phyloP scores from a whole-genome alignment of 2,113 vertebrate genomes.

The Siniperca knerii region DNA sequence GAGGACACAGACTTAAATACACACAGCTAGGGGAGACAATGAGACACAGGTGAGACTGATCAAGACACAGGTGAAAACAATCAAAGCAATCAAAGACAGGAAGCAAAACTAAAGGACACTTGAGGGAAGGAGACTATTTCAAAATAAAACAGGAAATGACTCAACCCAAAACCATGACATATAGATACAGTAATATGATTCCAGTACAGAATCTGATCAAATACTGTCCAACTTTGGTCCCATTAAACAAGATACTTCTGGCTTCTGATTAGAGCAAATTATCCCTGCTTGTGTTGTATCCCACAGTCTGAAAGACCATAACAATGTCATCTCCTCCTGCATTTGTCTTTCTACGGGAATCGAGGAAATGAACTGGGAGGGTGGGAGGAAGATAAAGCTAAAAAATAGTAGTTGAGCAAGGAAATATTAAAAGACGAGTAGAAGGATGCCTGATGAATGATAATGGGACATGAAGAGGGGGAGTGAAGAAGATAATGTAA shows the following conservation, averaged over 20 bases:
- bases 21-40: too few species aligned
- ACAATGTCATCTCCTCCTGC: slow-evolving; percentile 43
- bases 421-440: slow-evolving; percentile 49
- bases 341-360: slow-evolving; percentile 25
- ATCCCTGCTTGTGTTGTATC: slow-evolving; percentile 28
- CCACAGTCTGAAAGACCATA: slow-evolving; percentile 27
- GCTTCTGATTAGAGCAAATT: slow-evolving; percentile 21
- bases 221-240: neutral
- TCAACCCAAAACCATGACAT: too few species aligned
- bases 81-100: too few species aligned
- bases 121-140: too few species aligned
- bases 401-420: slow-evolving; percentile 37
- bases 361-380: neutral
- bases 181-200: neutral
- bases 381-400: slow-evolving; percentile 24
- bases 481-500: slow-evolving; percentile 61
- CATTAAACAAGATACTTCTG: slow-evolving; percentile 11
- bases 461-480: slow-evolving; percentile 55
- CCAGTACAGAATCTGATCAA: neutral
- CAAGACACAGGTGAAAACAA: too few species aligned
- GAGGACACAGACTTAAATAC: too few species aligned
- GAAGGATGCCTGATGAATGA: slow-evolving; percentile 63
- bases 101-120: too few species aligned
- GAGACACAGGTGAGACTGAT: too few species aligned
- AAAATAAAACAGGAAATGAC: too few species aligned